Evolutionary conservation across 2,113 vertebrate genomes (phyloP).

Genomic region (Corvus cornix): DNA sequence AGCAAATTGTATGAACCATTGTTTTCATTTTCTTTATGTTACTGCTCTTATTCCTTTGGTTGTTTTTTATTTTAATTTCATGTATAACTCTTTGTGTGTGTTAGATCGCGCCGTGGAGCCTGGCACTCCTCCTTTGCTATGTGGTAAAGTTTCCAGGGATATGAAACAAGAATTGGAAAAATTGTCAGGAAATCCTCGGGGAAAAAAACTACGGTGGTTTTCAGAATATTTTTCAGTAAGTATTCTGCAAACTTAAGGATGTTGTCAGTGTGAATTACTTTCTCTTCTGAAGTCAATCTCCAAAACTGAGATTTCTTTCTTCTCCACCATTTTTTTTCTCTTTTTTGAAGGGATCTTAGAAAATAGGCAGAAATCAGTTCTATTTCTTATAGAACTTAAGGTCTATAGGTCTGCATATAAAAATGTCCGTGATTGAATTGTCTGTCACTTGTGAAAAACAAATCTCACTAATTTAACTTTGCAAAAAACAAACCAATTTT

Average conservation of each 20-base stretch:
- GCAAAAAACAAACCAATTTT: background rate
- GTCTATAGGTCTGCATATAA: background rate
- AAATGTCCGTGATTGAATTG: background rate
- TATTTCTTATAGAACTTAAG: background rate
- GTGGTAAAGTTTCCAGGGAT: slow-evolving; percentile 92
- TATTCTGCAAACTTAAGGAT: slow-evolving; percentile 8
- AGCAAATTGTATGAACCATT: background rate
- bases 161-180: slow-evolving; percentile 96
- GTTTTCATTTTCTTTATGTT: background rate
- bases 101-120: slow-evolving; percentile 87
- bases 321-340: background rate
- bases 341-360: background rate
- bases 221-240: slow-evolving; percentile 93
- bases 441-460: background rate
- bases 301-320: background rate
- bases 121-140: slow-evolving; percentile 85
- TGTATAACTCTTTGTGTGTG: background rate
- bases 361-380: background rate
- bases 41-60: background rate
- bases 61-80: background rate
- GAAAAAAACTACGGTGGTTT: slow-evolving; percentile 91
- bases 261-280: background rate
- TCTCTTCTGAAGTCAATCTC: background rate
- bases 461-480: background rate
- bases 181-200: slow-evolving; percentile 69